Evolutionary conservation across 1,140 invertebrate species (phyloP).

Genomic region (Neocloeon triangulifer): DNA sequence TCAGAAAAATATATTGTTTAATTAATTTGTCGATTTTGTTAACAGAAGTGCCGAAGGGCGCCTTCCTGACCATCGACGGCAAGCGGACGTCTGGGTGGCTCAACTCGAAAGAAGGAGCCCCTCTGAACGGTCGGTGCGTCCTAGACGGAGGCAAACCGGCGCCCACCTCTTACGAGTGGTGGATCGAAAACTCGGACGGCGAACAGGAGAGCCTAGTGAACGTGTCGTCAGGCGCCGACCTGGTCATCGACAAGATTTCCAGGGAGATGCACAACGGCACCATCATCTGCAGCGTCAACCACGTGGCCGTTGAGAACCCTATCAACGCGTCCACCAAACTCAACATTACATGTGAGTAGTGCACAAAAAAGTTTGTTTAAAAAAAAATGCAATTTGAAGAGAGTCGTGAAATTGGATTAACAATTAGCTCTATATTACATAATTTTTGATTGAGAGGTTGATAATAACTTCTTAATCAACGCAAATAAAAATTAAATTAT

Average conservation of each 20-base stretch:
- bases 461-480: too few relatives aligned
- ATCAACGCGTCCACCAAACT: conserved; percentile 47
- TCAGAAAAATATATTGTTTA: not conserved
- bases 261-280: conserved; percentile 54
- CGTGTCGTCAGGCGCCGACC: too few relatives aligned
- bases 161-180: too few relatives aligned
- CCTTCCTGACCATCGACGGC: conserved; percentile 57
- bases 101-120: conserved; percentile 55
- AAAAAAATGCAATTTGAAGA: too few relatives aligned
- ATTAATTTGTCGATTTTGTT: not conserved
- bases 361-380: too few relatives aligned
- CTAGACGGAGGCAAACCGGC: conserved; percentile 62
- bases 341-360: conserved; percentile 57
- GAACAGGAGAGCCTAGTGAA: too few relatives aligned
- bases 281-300: conserved; percentile 45
- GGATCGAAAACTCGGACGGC: too few relatives aligned
- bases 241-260: too few relatives aligned
- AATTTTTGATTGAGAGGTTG: too few relatives aligned
- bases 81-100: conserved; percentile 59
- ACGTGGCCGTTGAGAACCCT: conserved; percentile 35
- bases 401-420: too few relatives aligned
- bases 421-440: too few relatives aligned
- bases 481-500: too few relatives aligned
- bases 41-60: conserved; percentile 50
- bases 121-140: conserved; percentile 54